Conservation (phyloP, 2,797 vertebrate species). For the Avahi laniger region DNA sequence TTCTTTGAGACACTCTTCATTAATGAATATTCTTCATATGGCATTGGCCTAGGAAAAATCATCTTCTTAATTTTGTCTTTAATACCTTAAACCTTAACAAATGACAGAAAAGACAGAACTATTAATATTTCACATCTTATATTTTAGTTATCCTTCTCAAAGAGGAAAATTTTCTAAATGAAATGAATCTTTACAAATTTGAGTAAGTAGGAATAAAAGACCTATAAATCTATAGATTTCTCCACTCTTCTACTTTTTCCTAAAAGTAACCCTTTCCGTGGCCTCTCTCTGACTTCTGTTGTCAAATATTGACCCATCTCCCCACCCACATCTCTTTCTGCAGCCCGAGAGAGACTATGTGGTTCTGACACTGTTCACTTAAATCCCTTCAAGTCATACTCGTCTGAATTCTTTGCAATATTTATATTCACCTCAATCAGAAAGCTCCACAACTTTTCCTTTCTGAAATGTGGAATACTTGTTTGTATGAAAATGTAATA, state of each 20-base stretch:
- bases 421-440: neutral
- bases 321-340: neutral
- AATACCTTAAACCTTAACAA: neutral
- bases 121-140: neutral
- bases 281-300: neutral
- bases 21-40: neutral
- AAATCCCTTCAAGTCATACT: neutral
- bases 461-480: neutral
- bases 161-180: neutral
- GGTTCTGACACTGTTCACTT: neutral
- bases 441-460: neutral
- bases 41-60: neutral
- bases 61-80: neutral
- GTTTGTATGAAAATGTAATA: neutral
- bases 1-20: neutral
- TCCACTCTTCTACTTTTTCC: neutral
- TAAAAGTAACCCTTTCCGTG: neutral
- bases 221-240: neutral
- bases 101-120: neutral
- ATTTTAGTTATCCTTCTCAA: neutral
- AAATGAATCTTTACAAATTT: neutral
- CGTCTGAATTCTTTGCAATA: neutral
- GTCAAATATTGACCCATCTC: neutral
- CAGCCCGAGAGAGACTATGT: neutral
- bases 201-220: neutral